A percentile compares a stretch with the other conserved stretches of the same genome.
Conservation (phyloP, 2,888 invertebrate genomes). For the Orthonevra nobilis region DNA sequence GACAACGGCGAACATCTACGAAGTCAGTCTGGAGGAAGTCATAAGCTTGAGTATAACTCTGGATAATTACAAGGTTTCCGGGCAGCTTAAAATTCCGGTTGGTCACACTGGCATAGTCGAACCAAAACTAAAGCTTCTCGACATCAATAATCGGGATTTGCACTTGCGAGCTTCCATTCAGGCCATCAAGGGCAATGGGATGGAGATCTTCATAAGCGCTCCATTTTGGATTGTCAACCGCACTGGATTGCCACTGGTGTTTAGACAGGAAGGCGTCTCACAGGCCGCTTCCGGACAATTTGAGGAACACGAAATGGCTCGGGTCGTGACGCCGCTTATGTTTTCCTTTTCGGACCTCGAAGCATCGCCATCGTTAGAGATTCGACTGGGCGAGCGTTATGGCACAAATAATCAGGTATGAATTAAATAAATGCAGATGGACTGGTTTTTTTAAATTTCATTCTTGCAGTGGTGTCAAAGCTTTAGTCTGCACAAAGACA, state of each 20-base stretch:
- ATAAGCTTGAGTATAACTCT: constrained; percentile 88
- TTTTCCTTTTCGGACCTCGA: constrained; percentile 97
- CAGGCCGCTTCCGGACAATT: constrained; percentile 93
- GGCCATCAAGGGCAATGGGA: constrained; percentile 83
- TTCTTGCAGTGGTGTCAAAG: constrained; percentile 91
- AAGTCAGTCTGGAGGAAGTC: constrained; percentile 81
- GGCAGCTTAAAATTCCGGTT: constrained; percentile 82
- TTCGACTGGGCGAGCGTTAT: constrained; percentile 87
- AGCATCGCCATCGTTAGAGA: constrained; percentile 87
- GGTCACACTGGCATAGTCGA: constrained; percentile 82
- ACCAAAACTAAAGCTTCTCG: constrained; percentile 87
- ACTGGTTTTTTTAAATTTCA: background rate
- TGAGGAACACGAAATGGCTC: constrained; percentile 95
- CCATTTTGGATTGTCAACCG: constrained; percentile 98
- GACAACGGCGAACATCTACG: constrained; percentile 82
- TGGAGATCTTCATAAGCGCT: constrained; percentile 87
- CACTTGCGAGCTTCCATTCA: constrained; percentile 87
- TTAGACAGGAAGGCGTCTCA: constrained; percentile 92
- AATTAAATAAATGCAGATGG: no score
- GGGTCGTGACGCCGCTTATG: constrained; percentile 94
- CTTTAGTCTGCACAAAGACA: constrained; percentile 91
- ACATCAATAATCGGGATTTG: constrained; percentile 86
- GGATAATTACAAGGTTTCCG: constrained; percentile 90
- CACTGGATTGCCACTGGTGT: constrained; percentile 96
- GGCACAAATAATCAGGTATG: constrained; percentile 82